These are phyloP conservation scores for Idaea biselata DNA, from an alignment of 2,888 invertebrate species.

Conservation along the genomic window DNA sequence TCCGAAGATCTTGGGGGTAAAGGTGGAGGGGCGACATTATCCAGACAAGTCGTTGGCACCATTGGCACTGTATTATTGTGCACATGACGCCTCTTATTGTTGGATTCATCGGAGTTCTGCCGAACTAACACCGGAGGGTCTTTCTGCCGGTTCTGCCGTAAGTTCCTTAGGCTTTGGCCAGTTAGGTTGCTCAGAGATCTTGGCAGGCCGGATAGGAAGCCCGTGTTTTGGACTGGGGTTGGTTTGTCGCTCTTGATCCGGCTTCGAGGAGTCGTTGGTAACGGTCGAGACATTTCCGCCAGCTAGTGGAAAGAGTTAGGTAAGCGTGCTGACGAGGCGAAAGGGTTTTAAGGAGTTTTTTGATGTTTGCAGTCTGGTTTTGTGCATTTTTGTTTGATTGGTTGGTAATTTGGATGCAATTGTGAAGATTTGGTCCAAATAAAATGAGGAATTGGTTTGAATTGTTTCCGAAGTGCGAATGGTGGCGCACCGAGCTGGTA, in stretches of 20 bases:
- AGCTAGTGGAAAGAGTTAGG: slow-evolving; percentile 29
- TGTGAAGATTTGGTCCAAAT: background rate
- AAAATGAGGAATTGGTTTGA: too few species aligned
- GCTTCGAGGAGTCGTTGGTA: slow-evolving; percentile 33
- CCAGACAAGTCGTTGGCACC: slow-evolving; percentile 68
- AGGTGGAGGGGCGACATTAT: slow-evolving; percentile 64
- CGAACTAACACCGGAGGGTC: slow-evolving; percentile 48
- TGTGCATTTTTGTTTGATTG: slow-evolving; percentile 11
- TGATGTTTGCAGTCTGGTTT: slow-evolving; percentile 30
- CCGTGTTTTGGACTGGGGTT: slow-evolving; percentile 39
- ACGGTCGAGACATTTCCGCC: slow-evolving; percentile 26
- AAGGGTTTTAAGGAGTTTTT: slow-evolving; percentile 33
- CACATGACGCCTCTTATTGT: slow-evolving; percentile 41
- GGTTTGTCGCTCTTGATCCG: slow-evolving; percentile 38
- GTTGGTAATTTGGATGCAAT: background rate
- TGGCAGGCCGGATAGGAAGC: slow-evolving; percentile 71
- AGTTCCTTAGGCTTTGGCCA: slow-evolving; percentile 65
- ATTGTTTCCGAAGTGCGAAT: too few species aligned
- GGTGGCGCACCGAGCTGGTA: too few species aligned
- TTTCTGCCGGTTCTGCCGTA: slow-evolving; percentile 54
- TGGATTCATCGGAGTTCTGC: slow-evolving; percentile 58
- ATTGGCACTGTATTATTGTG: slow-evolving; percentile 65
- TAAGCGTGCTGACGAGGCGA: slow-evolving; percentile 44
- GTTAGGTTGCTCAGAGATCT: slow-evolving; percentile 73
- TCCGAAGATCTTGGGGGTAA: slow-evolving; percentile 60